Conservation (phyloP, 2,113 vertebrate genomes). For the Hippoglossus stenolepis region DNA sequence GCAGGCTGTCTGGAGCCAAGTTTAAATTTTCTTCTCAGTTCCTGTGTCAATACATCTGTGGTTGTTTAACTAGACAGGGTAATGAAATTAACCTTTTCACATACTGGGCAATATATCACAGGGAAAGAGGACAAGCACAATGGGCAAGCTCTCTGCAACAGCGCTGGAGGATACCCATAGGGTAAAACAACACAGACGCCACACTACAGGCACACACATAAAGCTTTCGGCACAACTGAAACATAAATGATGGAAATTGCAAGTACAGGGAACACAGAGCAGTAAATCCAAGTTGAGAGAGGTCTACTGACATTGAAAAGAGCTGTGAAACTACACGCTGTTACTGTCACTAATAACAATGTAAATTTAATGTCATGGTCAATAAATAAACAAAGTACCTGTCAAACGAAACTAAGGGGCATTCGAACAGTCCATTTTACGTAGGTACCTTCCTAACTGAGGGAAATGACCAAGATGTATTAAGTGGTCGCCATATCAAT, state of each 20-base stretch:
- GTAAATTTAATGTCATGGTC: no score
- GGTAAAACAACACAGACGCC: neutral
- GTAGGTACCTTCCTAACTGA: no score
- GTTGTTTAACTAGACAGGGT: slow-evolving; percentile 63
- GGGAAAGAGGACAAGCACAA: slow-evolving; percentile 45
- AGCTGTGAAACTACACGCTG: no score
- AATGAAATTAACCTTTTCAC: slow-evolving; percentile 76
- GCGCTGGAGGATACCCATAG: no score
- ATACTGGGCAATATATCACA: slow-evolving; percentile 37
- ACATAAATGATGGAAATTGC: neutral
- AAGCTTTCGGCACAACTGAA: neutral
- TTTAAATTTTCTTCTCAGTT: slow-evolving; percentile 8
- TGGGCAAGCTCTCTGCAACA: slow-evolving; percentile 10
- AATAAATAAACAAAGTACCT: no score
- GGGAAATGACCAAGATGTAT: no score
- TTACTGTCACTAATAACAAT: neutral
- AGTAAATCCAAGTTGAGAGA: neutral
- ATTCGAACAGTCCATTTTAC: no score
- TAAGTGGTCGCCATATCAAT: no score
- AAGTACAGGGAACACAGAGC: neutral
- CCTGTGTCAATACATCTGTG: slow-evolving; percentile 54
- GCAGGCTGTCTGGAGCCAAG: slow-evolving; percentile 37
- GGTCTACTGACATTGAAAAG: neutral
- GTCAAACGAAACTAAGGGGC: no score
- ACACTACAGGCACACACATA: neutral